phyloP scores from a whole-genome alignment of 2,888 invertebrate species.

The Orthonevra nobilis region DNA sequence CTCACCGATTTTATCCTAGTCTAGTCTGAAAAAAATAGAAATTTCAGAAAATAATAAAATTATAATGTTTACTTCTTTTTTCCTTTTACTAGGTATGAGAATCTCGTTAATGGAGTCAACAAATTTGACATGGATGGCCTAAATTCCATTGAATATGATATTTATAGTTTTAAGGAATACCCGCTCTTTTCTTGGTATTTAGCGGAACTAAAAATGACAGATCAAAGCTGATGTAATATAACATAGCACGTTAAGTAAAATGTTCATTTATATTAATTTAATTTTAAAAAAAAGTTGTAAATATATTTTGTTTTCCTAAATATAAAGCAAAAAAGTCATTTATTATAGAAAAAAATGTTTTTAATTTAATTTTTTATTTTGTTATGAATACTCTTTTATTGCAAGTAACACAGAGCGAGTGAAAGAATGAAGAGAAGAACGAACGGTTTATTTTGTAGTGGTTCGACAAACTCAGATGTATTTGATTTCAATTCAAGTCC shows the following conservation, averaged over 20 bases:
- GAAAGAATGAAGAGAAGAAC: too few species aligned
- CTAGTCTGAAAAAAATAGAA: too few species aligned
- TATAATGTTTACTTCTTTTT: background rate
- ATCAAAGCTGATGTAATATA: slow-evolving; percentile 74
- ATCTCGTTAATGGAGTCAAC: slow-evolving; percentile 90
- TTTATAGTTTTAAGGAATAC: slow-evolving; percentile 85
- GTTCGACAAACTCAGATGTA: too few species aligned
- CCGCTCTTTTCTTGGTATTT: slow-evolving; percentile 91
- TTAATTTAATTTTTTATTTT: too few species aligned
- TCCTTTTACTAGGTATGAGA: slow-evolving; percentile 85
- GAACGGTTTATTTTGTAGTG: too few species aligned
- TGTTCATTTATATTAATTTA: slow-evolving; percentile 19
- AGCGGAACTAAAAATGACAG: slow-evolving; percentile 84
- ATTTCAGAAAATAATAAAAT: too few species aligned
- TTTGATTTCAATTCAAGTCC: too few species aligned
- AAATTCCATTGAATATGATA: slow-evolving; percentile 89
- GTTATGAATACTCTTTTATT: too few species aligned
- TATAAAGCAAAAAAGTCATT: slow-evolving; percentile 50
- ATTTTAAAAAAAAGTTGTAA: slow-evolving; percentile 43
- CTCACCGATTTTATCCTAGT: too few species aligned
- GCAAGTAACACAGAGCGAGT: too few species aligned
- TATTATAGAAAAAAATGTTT: too few species aligned
- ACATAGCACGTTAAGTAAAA: slow-evolving; percentile 13
- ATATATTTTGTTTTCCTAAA: slow-evolving; percentile 36
- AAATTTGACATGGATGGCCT: slow-evolving; percentile 92